Conservation (phyloP, 2,113 vertebrate species). For the Dinomys branickii region DNA sequence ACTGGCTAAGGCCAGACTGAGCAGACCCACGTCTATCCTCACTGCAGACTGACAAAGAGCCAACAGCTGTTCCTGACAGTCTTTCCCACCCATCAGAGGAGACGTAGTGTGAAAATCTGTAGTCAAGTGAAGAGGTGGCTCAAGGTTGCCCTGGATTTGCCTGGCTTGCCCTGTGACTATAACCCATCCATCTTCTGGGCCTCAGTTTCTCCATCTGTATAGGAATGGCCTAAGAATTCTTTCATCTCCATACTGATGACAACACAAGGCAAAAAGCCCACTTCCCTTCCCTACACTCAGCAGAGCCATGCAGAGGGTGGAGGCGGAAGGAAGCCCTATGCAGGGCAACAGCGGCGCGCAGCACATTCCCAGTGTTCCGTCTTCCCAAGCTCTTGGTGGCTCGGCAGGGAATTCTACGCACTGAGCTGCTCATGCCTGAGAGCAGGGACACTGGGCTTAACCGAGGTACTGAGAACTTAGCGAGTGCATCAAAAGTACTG, state of each 20-base stretch:
- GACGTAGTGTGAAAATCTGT: background rate
- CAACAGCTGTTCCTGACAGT: background rate
- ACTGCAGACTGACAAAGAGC: background rate
- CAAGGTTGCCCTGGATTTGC: background rate
- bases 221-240: background rate
- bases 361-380: background rate
- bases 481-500: constrained; percentile 22
- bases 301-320: background rate
- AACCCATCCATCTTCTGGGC: background rate
- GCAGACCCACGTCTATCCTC: background rate
- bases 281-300: background rate
- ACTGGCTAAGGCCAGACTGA: constrained; percentile 76
- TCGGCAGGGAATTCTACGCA: background rate
- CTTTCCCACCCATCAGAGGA: background rate
- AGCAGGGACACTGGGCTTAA: background rate
- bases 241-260: background rate
- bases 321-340: background rate
- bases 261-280: background rate
- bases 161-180: background rate
- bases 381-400: background rate
- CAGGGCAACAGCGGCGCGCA: background rate
- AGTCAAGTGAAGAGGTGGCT: background rate
- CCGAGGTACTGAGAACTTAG: background rate
- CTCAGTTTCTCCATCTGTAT: background rate
- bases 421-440: background rate